Evolutionary conservation across 2,113 vertebrate species (phyloP).

Genomic region (Guaruba guarouba): DNA sequence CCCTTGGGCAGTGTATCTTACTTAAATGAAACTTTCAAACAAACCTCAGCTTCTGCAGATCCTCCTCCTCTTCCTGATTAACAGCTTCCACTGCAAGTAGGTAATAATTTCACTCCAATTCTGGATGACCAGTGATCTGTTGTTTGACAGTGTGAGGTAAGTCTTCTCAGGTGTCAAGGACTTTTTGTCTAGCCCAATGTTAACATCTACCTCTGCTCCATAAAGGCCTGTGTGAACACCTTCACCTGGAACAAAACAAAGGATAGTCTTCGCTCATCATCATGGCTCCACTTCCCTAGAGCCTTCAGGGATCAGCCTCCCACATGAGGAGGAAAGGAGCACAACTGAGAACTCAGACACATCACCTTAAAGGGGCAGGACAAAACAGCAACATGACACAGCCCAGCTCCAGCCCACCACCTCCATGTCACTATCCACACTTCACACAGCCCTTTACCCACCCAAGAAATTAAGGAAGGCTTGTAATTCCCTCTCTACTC

Average conservation of each 20-base stretch:
- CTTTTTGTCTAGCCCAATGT: neutral
- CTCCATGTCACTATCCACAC: neutral
- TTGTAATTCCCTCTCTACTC: neutral
- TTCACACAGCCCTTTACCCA: too few relatives aligned
- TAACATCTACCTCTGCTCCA: neutral
- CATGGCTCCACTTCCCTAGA: neutral
- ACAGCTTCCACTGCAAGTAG: neutral
- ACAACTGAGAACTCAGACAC: neutral
- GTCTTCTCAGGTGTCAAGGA: neutral
- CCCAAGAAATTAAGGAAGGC: neutral
- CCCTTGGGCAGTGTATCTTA: too few relatives aligned
- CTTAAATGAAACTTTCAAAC: neutral
- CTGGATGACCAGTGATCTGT: neutral
- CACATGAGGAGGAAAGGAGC: neutral
- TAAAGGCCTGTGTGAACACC: neutral
- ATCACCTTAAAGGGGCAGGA: neutral
- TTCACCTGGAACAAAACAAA: neutral
- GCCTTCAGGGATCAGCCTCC: neutral
- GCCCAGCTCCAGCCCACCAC: neutral
- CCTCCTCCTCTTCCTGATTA: conserved; percentile 41
- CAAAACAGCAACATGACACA: neutral
- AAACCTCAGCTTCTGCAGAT: conserved; percentile 75
- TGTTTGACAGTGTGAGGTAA: neutral
- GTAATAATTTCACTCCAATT: neutral
- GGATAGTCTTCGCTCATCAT: neutral